phyloP scores from a whole-genome alignment of 2,113 vertebrate genomes.

The Micronycteris hirsuta region DNA sequence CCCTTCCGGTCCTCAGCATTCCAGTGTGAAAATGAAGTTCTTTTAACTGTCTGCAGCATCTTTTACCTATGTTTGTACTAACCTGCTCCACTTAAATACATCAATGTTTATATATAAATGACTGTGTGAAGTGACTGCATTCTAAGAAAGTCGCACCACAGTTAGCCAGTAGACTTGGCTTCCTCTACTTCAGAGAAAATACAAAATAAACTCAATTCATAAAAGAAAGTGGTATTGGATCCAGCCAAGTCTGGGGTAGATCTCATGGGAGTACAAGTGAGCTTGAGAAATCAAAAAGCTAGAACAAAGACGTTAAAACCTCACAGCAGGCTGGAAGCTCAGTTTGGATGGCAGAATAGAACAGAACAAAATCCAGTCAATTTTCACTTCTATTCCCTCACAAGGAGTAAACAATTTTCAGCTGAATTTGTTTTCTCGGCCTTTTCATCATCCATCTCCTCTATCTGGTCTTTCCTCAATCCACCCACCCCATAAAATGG shows the following conservation, averaged over 20 bases:
- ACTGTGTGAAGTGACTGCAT: background rate
- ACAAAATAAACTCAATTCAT: background rate
- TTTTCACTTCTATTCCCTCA: background rate
- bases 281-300: conserved; percentile 27
- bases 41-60: background rate
- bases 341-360: background rate
- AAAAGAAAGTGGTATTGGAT: background rate
- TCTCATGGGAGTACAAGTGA: background rate
- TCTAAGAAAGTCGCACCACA: background rate
- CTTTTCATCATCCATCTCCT: background rate
- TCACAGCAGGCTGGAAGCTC: background rate
- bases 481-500: background rate
- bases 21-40: background rate
- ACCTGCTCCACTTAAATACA: background rate
- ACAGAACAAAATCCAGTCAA: background rate
- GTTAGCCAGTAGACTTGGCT: background rate
- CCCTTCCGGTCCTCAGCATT: background rate
- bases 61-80: background rate
- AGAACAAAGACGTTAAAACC: background rate
- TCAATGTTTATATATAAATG: background rate
- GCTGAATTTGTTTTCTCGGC: background rate
- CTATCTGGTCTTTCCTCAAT: background rate
- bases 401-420: background rate
- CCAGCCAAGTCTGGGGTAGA: background rate
- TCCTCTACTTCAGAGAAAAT: background rate